phyloP scores from a whole-genome alignment of 2,888 invertebrate genomes.

The Ornithoptera alexandrae region DNA sequence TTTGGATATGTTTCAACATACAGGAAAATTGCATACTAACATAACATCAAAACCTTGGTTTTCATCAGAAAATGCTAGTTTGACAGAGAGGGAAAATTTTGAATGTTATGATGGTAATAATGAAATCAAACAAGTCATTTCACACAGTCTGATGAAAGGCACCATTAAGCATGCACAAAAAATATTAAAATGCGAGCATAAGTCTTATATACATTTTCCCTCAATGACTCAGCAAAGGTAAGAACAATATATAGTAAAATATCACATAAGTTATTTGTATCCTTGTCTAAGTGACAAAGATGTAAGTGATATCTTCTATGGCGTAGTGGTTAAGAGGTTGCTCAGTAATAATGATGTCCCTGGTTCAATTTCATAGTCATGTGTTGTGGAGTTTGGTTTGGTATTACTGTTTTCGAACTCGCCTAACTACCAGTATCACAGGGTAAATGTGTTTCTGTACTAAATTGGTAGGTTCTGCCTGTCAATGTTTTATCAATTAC shows the following conservation, averaged over 20 bases:
- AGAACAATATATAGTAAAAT: slow-evolving; percentile 18
- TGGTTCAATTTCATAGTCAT: too few relatives aligned
- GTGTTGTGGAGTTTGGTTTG: too few relatives aligned
- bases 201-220: slow-evolving; percentile 46
- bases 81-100: slow-evolving; percentile 58
- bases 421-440: too few relatives aligned
- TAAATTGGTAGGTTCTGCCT: too few relatives aligned
- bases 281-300: neutral
- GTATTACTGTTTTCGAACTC: too few relatives aligned
- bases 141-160: slow-evolving; percentile 45
- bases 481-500: too few relatives aligned
- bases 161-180: slow-evolving; percentile 46
- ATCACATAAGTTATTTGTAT: neutral
- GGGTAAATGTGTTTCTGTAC: too few relatives aligned
- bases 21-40: slow-evolving; percentile 38
- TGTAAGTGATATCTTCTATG: too few relatives aligned
- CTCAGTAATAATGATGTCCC: too few relatives aligned
- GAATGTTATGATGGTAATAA: slow-evolving; percentile 48
- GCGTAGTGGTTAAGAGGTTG: too few relatives aligned
- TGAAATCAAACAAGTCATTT: slow-evolving; percentile 51
- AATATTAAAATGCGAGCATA: slow-evolving; percentile 39
- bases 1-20: slow-evolving; percentile 53
- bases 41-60: slow-evolving; percentile 59
- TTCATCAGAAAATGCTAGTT: slow-evolving; percentile 53
- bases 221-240: slow-evolving; percentile 59